phyloP scores from a whole-genome alignment of 2,113 vertebrate species.

The Lycaon pictus region DNA sequence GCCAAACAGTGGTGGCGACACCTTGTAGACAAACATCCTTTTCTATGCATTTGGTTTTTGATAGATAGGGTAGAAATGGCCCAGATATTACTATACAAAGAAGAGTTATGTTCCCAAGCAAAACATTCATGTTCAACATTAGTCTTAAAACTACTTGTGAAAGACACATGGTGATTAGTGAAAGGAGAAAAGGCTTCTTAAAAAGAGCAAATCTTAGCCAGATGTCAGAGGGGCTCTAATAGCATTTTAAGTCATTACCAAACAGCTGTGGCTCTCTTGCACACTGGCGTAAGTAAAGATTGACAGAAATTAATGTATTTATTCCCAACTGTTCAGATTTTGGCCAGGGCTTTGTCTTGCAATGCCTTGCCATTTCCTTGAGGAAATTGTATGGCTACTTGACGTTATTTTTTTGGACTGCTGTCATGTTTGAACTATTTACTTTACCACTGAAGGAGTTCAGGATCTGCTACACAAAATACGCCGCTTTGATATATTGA shows the following conservation, averaged over 20 bases:
- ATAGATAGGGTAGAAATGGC: neutral
- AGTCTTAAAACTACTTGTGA: neutral
- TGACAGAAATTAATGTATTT: neutral
- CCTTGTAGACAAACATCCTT: neutral
- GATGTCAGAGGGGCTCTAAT: neutral
- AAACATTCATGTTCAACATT: neutral
- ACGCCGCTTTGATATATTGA: neutral
- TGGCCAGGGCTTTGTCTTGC: neutral
- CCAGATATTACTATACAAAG: neutral
- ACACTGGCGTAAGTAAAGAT: neutral
- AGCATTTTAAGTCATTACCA: neutral
- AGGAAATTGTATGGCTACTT: neutral
- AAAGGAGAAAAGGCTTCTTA: neutral
- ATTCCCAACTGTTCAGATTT: neutral
- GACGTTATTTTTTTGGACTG: neutral
- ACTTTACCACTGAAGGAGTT: neutral
- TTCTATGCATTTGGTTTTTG: neutral
- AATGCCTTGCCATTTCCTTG: neutral
- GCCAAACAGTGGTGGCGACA: too few relatives aligned
- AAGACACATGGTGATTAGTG: neutral
- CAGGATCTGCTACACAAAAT: neutral
- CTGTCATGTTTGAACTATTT: neutral
- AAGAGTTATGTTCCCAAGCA: neutral
- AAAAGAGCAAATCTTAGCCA: neutral
- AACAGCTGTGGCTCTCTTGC: too few relatives aligned